Base-by-base conservation (phyloP, 2,888 invertebrate species). In the Dicyrtoma fusca region DNA sequence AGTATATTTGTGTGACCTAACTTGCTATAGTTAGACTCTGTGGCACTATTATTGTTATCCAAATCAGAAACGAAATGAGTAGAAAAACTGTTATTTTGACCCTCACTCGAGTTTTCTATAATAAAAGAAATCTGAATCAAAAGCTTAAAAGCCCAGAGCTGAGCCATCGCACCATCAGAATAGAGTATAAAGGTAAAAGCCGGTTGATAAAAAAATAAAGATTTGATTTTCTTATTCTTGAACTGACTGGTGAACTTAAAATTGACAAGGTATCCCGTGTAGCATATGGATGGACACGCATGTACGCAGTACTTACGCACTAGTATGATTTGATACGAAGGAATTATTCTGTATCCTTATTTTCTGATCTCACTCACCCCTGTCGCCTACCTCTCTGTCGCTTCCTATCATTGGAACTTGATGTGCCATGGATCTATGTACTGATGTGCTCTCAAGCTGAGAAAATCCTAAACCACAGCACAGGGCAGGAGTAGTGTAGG, bases 381-480 rank as follows among this genome's bases (percentile, higher is more conserved):
- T 34, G n/a, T n/a, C n/a, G n/a, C n/a, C n/a, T n/a, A n/a, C n/a
- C n/a, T n/a, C n/a, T n/a, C n/a, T n/a, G n/a, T n/a, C n/a, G n/a
- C 34, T 3, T 34, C 34, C 4, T 34, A 34, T 34, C 34, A 34
- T 5, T 34, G 34, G 34, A 34, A 34, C 4, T 3, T 34, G 3
- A 34, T 34, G 34, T 3, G 34, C 34, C 8, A 34, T 34, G 34
- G 34, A 34, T 34, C 34, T 34, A 34, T 34, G 3, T 34, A 34
- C 34, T 34, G 34, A 34, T 34, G 34, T 34, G 34, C 61, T 34
- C 17, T 44, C 61, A 25, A 44, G 55, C 68, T 68, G 68, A 59
- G 68, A 68, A 68, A 59, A 68, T 57, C 59, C 57, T 68, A 23
- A 68, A 68, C n/a, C n/a, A 34, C 3, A 34, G 57, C 68, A 25